Base-by-base conservation (phyloP, 1,140 invertebrate species). In the Anthonomus grandis region DNA sequence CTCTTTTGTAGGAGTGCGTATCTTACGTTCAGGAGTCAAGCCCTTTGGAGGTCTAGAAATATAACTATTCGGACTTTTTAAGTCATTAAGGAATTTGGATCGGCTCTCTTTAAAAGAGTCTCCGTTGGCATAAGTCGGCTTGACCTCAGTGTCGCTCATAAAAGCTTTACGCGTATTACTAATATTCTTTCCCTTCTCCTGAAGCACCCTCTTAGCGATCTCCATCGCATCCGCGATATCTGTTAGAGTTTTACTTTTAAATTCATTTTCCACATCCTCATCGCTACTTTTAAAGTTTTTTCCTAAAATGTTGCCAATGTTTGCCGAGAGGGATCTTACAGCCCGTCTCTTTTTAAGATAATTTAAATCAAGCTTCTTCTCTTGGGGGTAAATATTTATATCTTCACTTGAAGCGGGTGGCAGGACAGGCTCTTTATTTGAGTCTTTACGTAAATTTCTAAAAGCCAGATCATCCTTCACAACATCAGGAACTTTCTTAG, bases 401-500 rank as follows among this genome's bases (percentile, higher is more conserved):
- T 73, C 70, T 44, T 74, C 69, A 21, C 63, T 55, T 39, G 67
- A 66, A 18, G 64, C 55, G 6, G 67, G 67, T 15, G 64, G 76
- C 64, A 72, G 68, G 66, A 69, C 79, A 64, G 68, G 70, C 61
- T 78, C 74, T 62, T 76, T 73, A 60, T 72, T 67, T 45, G 78
- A 74, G 74, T 93, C 91, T 75, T 93, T 93, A 17, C 92, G 79
- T 4, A 94, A 74, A 64, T 83, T 86, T 65, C 92, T 76, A 68
- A 87, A 93, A 1, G 91, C 91, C 64, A 94, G 74, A 76, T 95
- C 91, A 71, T 95, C 92, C 58, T 85, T 85, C 4, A 93, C 84
- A 10, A 92, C 71, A 71, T 95, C 90, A 0, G 91, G 92, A 25
- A 84, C 83, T 62, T 80, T 79, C 63, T 81, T 80, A 17, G 83